Percentiles rank a stretch among this genome's conserved stretches.
phyloP scores from a whole-genome alignment of 2,888 invertebrate species.

The Yponomeuta cagnagella region DNA sequence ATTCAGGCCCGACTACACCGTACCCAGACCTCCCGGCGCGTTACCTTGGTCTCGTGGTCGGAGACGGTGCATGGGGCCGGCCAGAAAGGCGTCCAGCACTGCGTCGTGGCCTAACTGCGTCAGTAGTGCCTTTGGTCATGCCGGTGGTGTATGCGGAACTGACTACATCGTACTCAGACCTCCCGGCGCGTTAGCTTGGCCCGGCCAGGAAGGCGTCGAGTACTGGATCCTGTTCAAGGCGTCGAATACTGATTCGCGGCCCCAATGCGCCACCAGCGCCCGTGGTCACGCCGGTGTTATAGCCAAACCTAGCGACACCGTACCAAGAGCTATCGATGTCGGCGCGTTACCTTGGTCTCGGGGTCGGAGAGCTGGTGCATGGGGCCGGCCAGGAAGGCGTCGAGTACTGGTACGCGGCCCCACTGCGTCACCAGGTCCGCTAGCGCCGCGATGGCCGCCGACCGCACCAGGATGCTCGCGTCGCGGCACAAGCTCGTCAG shows the following conservation, averaged over 20 bases:
- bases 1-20: too few relatives aligned
- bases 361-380: conserved; percentile 63
- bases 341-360: conserved; percentile 48
- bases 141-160: too few relatives aligned
- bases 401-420: conserved; percentile 36
- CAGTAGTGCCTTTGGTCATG: too few relatives aligned
- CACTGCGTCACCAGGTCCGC: conserved; percentile 39
- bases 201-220: conserved; percentile 43
- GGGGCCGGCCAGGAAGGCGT: conserved; percentile 61
- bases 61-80: conserved; percentile 59
- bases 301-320: too few relatives aligned
- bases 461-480: conserved; percentile 59
- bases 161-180: too few relatives aligned
- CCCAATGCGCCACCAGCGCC: too few relatives aligned
- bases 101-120: too few relatives aligned
- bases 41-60: conserved; percentile 62
- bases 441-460: conserved; percentile 52
- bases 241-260: too few relatives aligned
- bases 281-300: too few relatives aligned
- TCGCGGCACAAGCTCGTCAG: conserved; percentile 59
- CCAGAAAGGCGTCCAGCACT: conserved; percentile 33
- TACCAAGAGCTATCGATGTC: not conserved
- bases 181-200: conserved; percentile 39
- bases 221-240: too few relatives aligned
- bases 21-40: not conserved